Conservation (phyloP, 2,113 vertebrate genomes). For the Nasalis larvatus region DNA sequence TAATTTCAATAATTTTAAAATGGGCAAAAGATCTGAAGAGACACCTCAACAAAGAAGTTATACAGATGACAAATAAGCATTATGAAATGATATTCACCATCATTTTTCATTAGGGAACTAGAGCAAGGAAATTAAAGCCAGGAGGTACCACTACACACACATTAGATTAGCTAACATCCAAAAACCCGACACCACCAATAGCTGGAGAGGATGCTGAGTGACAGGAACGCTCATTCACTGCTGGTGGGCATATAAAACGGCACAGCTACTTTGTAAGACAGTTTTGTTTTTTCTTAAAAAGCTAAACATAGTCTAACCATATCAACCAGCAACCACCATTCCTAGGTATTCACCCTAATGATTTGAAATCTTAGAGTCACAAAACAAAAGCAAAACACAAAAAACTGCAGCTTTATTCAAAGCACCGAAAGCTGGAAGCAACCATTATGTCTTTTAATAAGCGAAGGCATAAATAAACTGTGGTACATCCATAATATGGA, state of each 20-base stretch:
- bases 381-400: neutral
- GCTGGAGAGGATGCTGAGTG: neutral
- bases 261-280: neutral
- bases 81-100: neutral
- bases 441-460: neutral
- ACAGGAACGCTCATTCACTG: neutral
- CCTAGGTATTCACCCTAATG: neutral
- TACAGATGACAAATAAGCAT: neutral
- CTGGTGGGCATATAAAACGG: neutral
- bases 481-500: neutral
- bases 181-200: accelerated
- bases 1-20: neutral
- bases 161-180: neutral
- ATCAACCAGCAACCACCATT: neutral
- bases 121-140: neutral
- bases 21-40: neutral
- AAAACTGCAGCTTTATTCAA: neutral
- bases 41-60: neutral
- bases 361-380: neutral
- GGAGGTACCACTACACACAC: too few species aligned
- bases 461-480: neutral
- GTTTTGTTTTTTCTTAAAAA: neutral
- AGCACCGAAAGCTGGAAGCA: neutral
- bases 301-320: neutral
- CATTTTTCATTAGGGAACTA: neutral